These are phyloP conservation scores for Neogale vison DNA, from an alignment of 2,113 vertebrate genomes.

Conservation along the genomic window DNA sequence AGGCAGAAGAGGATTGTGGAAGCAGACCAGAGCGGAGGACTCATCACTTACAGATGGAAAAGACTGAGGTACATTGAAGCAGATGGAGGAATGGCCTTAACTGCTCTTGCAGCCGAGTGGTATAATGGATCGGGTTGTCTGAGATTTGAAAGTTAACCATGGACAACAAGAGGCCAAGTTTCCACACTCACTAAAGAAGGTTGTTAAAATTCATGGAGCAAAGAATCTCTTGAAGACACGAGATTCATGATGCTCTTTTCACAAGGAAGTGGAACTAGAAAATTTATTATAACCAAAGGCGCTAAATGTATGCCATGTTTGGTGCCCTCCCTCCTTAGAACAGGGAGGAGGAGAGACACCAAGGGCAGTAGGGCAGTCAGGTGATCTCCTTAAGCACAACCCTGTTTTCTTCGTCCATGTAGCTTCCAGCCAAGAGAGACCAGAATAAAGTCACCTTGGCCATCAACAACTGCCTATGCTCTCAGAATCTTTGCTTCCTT, in stretches of 20 bases:
- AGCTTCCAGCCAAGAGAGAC: neutral
- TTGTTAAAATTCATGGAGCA: constrained; percentile 48
- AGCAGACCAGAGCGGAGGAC: neutral
- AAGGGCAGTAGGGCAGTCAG: neutral
- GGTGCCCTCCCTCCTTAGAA: neutral
- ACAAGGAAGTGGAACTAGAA: neutral
- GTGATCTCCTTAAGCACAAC: too few relatives aligned
- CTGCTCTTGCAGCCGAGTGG: neutral
- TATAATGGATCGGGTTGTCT: neutral
- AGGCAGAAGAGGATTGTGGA: neutral
- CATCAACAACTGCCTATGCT: neutral
- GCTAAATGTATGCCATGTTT: neutral
- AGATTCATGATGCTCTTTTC: constrained; percentile 38
- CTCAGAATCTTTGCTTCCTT: neutral
- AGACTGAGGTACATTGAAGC: neutral
- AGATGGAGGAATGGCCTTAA: neutral
- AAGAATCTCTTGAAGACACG: constrained; percentile 42
- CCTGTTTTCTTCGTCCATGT: neutral
- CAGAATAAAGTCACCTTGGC: neutral
- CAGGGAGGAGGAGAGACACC: neutral
- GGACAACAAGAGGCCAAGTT: neutral
- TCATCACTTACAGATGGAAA: neutral
- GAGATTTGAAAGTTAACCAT: constrained; percentile 27
- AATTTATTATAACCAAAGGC: constrained; percentile 2
- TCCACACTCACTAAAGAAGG: neutral